A percentile compares a stretch with the other conserved stretches of the same genome.
These are phyloP conservation scores for Jacana jacana DNA, from an alignment of 2,113 vertebrate species.

Conservation along the genomic window DNA sequence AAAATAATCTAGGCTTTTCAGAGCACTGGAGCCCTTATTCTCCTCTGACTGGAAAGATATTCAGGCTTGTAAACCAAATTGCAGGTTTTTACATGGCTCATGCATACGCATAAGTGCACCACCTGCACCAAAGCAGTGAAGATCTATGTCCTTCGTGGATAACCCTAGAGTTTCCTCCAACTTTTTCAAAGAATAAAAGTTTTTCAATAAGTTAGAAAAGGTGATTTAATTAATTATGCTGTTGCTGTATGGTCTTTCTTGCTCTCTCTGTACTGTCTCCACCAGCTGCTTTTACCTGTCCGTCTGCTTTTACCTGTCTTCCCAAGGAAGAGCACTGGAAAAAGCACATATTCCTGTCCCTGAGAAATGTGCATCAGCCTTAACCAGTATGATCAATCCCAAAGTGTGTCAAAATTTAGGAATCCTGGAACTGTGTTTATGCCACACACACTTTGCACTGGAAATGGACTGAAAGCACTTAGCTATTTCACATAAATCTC, in stretches of 20 bases:
- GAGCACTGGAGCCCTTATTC: background rate
- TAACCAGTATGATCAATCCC: background rate
- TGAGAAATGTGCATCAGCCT: background rate
- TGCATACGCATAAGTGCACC: background rate
- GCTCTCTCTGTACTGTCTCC: background rate
- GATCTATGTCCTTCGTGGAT: background rate
- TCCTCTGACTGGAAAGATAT: background rate
- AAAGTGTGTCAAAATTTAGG: background rate
- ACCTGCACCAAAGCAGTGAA: background rate
- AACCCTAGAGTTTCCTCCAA: background rate
- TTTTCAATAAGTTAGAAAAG: background rate
- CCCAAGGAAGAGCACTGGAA: background rate
- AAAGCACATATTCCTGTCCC: fast-evolving
- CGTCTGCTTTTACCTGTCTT: background rate
- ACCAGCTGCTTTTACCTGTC: background rate
- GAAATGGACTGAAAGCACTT: background rate
- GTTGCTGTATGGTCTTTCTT: background rate
- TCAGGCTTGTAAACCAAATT: background rate
- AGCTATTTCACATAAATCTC: background rate
- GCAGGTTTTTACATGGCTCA: background rate
- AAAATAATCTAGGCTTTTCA: background rate
- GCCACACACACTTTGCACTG: background rate
- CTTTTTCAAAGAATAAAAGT: background rate
- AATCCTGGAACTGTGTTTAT: background rate
- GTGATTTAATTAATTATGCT: background rate